Conservation (phyloP, 2,113 vertebrate genomes). For the Trinectes maculatus region DNA sequence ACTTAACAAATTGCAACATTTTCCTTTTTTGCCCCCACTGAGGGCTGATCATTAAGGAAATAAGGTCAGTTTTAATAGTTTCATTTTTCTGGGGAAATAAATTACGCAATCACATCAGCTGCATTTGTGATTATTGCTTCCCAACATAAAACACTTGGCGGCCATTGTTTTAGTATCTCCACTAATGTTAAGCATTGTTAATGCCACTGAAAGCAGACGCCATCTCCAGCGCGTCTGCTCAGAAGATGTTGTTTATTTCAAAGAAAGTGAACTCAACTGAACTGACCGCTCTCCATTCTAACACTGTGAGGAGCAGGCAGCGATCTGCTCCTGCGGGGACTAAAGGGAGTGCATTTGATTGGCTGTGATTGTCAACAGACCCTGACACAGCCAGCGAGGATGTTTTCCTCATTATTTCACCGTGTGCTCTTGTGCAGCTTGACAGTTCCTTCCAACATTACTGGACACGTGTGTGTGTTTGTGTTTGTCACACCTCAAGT, state of each 20-base stretch:
- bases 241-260: constrained; percentile 3
- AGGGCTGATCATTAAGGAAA: constrained; percentile 7
- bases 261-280: constrained; percentile 1
- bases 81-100: constrained; percentile 13
- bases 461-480: not conserved
- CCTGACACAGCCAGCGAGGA: not conserved
- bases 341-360: not conserved
- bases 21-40: not conserved
- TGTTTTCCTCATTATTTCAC: not conserved
- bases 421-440: not conserved
- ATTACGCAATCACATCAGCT: constrained; percentile 37
- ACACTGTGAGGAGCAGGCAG: constrained; percentile 6
- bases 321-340: not conserved
- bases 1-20: not conserved
- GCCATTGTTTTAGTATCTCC: constrained; percentile 16
- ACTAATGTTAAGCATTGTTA: constrained; percentile 16
- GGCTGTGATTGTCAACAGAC: not conserved
- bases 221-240: constrained; percentile 10
- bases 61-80: constrained; percentile 10
- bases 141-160: constrained; percentile 25
- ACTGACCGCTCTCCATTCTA: not conserved
- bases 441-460: not conserved
- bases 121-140: constrained; percentile 43
- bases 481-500: constrained; percentile 16
- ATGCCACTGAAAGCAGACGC: constrained; percentile 18